A percentile compares a stretch with the other conserved stretches of the same genome.
Evolutionary conservation across 2,113 vertebrate species (phyloP).

Genomic region (Nansenia antarctica): DNA sequence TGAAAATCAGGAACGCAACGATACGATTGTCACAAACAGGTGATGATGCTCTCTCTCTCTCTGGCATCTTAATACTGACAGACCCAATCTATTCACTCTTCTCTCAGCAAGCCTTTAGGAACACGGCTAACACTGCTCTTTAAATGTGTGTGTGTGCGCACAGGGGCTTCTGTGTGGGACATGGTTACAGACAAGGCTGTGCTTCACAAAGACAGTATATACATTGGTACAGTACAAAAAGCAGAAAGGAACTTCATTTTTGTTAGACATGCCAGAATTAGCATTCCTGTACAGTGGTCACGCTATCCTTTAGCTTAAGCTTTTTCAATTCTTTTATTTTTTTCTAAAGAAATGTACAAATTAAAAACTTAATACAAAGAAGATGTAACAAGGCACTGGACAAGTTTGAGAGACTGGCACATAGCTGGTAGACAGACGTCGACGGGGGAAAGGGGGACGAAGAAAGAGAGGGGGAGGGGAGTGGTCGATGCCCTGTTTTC

Average conservation of each 20-base stretch:
- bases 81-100: slow-evolving; percentile 32
- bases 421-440: slow-evolving; percentile 37
- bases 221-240: slow-evolving; percentile 32
- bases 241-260: slow-evolving; percentile 29
- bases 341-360: slow-evolving; percentile 55
- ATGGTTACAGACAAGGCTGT: slow-evolving; percentile 34
- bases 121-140: slow-evolving; percentile 34
- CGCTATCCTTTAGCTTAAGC: no score
- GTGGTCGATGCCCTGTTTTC: slow-evolving; percentile 45
- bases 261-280: slow-evolving; percentile 39
- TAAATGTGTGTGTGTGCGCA: slow-evolving; percentile 23
- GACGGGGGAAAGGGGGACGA: neutral
- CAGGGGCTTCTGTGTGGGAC: slow-evolving; percentile 2
- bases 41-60: slow-evolving; percentile 61
- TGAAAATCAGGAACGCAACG: slow-evolving; percentile 65
- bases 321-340: no score
- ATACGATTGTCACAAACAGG: slow-evolving; percentile 84
- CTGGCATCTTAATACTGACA: slow-evolving; percentile 82
- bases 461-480: neutral
- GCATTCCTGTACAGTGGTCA: slow-evolving; percentile 30
- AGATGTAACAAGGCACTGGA: slow-evolving; percentile 78
- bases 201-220: slow-evolving; percentile 26
- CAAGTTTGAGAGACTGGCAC: slow-evolving; percentile 70
- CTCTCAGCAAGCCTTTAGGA: neutral
- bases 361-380: slow-evolving; percentile 70